These are phyloP conservation scores for Dreissena rostriformis DNA, from an alignment of 1,140 invertebrate genomes.

Conservation along the genomic window DNA sequence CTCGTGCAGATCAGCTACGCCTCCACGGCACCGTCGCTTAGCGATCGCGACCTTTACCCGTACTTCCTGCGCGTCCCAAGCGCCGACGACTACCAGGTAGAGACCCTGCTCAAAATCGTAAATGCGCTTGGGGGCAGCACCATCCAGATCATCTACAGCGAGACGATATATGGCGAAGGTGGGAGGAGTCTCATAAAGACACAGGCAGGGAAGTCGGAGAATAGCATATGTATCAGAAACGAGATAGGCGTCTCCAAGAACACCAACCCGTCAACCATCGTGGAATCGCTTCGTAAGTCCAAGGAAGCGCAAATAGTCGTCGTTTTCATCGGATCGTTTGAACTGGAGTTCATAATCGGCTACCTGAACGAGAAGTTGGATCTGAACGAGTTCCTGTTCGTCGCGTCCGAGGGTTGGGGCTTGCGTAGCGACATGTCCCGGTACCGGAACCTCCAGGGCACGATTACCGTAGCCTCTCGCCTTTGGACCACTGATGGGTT, in stretches of 20 bases:
- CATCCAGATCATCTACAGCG: slow-evolving; percentile 41
- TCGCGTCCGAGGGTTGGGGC: slow-evolving; percentile 41
- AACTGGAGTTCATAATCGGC: slow-evolving; percentile 2
- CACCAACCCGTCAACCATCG: background rate
- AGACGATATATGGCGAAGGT: slow-evolving; percentile 34
- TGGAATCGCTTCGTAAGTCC: background rate
- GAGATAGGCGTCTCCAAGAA: slow-evolving; percentile 2
- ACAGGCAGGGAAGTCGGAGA: background rate
- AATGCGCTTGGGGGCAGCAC: background rate
- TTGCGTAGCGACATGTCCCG: slow-evolving; percentile 2
- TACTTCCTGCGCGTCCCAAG: slow-evolving; percentile 34
- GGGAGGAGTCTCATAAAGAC: slow-evolving; percentile 10
- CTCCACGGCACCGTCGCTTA: slow-evolving; percentile 37
- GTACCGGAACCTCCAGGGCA: slow-evolving; percentile 23
- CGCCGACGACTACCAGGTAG: slow-evolving; percentile 27
- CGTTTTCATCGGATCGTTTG: slow-evolving; percentile 37
- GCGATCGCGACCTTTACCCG: slow-evolving; percentile 19
- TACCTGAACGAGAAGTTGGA: slow-evolving; percentile 6
- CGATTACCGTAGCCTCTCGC: slow-evolving; percentile 20
- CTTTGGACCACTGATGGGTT: slow-evolving; percentile 35
- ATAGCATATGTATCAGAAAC: slow-evolving; percentile 23
- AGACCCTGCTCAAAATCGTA: slow-evolving; percentile 8
- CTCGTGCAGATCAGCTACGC: slow-evolving; percentile 44
- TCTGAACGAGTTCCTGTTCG: slow-evolving; percentile 37
- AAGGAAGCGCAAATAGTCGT: slow-evolving; percentile 34